phyloP scores from a whole-genome alignment of 2,888 invertebrate genomes.

The Nasonia oneida region DNA sequence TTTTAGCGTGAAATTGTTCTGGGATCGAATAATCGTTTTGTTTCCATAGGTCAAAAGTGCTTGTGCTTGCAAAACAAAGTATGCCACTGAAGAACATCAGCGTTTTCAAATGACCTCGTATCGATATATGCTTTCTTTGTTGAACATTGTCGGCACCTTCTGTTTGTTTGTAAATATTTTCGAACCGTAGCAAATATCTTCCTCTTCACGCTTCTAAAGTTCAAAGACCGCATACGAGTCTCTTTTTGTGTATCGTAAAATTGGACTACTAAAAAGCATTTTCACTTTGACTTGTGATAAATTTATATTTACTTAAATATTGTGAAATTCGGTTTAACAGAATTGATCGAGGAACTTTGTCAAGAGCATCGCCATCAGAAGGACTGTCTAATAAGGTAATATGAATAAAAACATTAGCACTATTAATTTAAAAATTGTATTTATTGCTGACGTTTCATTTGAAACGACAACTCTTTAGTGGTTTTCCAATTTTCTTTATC shows the following conservation, averaged over 20 bases:
- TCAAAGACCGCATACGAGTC: background rate
- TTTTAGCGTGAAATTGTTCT: too few relatives aligned
- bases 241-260: background rate
- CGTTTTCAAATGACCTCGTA: background rate
- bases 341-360: background rate
- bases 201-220: background rate
- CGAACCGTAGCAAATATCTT: background rate
- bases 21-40: background rate
- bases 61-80: background rate
- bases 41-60: background rate
- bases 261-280: background rate
- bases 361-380: background rate
- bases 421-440: background rate
- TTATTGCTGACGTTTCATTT: background rate
- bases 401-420: background rate
- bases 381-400: background rate
- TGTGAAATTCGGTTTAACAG: background rate
- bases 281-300: too few relatives aligned
- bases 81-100: background rate
- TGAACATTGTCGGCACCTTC: background rate
- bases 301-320: too few relatives aligned
- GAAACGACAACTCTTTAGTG: background rate
- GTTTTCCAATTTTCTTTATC: background rate
- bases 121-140: background rate
- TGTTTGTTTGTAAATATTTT: slow-evolving; percentile 5